Percentiles rank a stretch among this genome's conserved stretches.
Evolutionary conservation across 1,140 invertebrate species (phyloP).

Genomic region (Bombus confusus): DNA sequence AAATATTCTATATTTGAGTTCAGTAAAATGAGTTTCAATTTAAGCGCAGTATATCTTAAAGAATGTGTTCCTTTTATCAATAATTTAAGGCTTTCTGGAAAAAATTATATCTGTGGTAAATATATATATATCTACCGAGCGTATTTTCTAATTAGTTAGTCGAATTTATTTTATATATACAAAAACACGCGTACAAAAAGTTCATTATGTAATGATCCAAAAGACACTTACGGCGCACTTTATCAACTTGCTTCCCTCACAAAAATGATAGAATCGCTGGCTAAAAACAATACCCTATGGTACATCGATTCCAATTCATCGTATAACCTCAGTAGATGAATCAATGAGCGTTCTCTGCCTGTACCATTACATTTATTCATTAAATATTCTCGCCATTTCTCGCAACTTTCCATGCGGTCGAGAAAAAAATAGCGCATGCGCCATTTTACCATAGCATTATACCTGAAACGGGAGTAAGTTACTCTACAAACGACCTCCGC

Average conservation of each 20-base stretch:
- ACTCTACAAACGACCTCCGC: not conserved
- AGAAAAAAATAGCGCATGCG: conserved; percentile 42
- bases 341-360: too few relatives aligned
- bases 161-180: not conserved
- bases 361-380: not conserved
- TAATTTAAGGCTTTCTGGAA: not conserved
- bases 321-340: not conserved
- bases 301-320: not conserved
- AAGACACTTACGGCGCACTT: not conserved
- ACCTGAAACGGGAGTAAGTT: not conserved
- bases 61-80: not conserved
- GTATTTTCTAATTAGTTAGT: not conserved
- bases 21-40: not conserved
- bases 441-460: not conserved
- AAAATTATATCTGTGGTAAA: not conserved
- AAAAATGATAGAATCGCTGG: not conserved
- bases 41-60: not conserved
- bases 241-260: not conserved
- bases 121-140: too few relatives aligned
- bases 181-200: not conserved
- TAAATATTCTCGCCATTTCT: not conserved
- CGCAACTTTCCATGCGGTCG: too few relatives aligned
- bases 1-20: not conserved
- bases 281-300: not conserved
- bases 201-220: not conserved